A percentile compares a stretch with the other conserved stretches of the same genome.
phyloP scores from a whole-genome alignment of 2,797 vertebrate species.

The Anabacerthia variegaticeps region DNA sequence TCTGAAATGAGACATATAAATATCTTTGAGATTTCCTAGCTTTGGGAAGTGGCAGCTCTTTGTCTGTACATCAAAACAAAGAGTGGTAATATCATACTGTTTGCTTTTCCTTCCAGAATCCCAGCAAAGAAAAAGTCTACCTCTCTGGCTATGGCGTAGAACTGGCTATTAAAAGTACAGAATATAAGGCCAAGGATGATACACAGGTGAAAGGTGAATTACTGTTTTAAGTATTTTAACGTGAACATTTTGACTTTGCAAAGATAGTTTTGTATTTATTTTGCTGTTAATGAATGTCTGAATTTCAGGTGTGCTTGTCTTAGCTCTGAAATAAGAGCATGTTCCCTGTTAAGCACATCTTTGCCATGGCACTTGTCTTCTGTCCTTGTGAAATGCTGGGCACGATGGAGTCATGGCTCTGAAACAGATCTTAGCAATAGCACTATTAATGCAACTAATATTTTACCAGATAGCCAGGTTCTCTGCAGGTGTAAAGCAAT shows the following conservation, averaged over 20 bases:
- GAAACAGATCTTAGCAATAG: background rate
- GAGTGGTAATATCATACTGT: background rate
- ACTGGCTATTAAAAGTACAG: conserved; percentile 96
- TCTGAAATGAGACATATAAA: background rate
- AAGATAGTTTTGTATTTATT: background rate
- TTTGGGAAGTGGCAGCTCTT: background rate
- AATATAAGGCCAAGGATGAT: conserved; percentile 99
- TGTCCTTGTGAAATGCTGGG: background rate
- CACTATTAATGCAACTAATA: background rate
- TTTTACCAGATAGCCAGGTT: background rate
- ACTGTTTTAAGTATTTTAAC: background rate
- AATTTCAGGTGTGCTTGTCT: background rate
- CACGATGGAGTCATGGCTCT: accelerated
- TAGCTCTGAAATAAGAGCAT: background rate
- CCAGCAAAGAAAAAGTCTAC: conserved; percentile 83
- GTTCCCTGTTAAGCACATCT: background rate
- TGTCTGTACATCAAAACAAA: background rate
- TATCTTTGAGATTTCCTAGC: background rate
- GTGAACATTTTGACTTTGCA: background rate
- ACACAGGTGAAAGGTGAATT: conserved; percentile 97
- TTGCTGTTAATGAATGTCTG: background rate
- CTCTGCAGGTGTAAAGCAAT: background rate
- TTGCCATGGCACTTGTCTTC: background rate
- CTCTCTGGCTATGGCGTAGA: conserved; percentile 97
- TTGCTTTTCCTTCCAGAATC: conserved; percentile 79